Base-by-base conservation (phyloP, 2,888 invertebrate species). In the Agonopterix alstromeriana region DNA sequence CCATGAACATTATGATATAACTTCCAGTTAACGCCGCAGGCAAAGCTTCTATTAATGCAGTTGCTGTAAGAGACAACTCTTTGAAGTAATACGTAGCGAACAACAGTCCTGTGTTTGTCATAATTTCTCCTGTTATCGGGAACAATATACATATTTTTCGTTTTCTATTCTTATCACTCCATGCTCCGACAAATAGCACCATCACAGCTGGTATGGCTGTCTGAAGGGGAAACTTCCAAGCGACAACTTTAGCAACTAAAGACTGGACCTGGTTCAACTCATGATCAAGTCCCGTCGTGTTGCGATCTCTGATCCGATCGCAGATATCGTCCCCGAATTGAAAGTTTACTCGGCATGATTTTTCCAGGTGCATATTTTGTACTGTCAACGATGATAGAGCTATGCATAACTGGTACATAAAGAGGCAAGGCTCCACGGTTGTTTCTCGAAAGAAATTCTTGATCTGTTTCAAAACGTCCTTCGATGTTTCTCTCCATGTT, bases 401-500 rank as follows among this genome's bases (percentile, higher is more conserved):
- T 43, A 90, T 91, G 52, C 93, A 92, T 70, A 93, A 78, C 67
- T 93, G 91, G 67, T 92, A 93, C 54, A 90, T 82, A 53, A 92
- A 91, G 54, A 93, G 70, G 60, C 93, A 91, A 8, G 93, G 93
- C 60, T 93, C 93, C 1, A 93, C 92, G 0, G 93, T 92, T 1
- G 81, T 85, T 61, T 88, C 87, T 2, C 68, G 66, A 36, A 81
- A 65, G 50, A 77, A 63, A 58, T 62, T 60, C 56, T 77, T 82
- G 10, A 92, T 56, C 41, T 67, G 67, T 61, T 85, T 87, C 53
- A 86, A 57, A 3, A 65, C 48, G 10, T 57, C 61, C 54, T 85
- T 87, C 8, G 70, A 74, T 63, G 75, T 76, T 58, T 83, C 83
- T 48, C 67, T 73, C 76, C 77, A 79, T 52, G 78, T 70, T 48